A percentile compares a stretch with the other conserved stretches of the same genome.
phyloP scores from a whole-genome alignment of 2,797 vertebrate genomes.

The Microchirus variegatus region DNA sequence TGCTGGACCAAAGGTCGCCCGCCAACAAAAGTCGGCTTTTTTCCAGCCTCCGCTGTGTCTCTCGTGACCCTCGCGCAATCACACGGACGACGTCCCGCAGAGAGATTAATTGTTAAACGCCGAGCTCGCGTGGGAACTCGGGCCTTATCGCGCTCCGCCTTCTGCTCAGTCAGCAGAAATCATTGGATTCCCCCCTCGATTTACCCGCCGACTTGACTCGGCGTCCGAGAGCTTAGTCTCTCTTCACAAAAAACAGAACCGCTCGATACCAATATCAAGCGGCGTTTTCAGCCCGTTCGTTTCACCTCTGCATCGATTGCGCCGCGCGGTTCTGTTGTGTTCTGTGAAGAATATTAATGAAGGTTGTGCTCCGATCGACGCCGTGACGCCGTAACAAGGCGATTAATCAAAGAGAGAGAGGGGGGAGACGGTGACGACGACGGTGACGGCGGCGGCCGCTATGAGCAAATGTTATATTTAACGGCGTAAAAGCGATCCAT shows the following conservation, averaged over 20 bases:
- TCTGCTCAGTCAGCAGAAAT: constrained; percentile 70
- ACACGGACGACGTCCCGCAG: constrained; percentile 26
- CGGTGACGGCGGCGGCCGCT: too few species aligned
- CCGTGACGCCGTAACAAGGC: constrained; percentile 23
- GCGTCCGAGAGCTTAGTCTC: constrained; percentile 36
- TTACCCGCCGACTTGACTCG: constrained; percentile 57
- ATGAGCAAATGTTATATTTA: too few species aligned
- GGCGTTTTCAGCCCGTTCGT: constrained; percentile 29
- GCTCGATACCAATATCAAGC: constrained; percentile 43
- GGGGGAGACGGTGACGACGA: too few species aligned
- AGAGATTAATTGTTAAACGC: constrained; percentile 63
- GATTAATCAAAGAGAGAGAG: constrained; percentile 50
- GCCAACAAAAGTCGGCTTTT: background rate
- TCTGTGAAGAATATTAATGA: constrained; percentile 55
- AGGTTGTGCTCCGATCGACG: constrained; percentile 26
- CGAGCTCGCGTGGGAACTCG: constrained; percentile 36
- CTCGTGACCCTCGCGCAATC: constrained; percentile 18
- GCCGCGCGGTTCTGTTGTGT: too few species aligned
- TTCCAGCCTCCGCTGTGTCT: constrained; percentile 7
- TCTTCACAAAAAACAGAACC: constrained; percentile 20
- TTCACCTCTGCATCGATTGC: constrained; percentile 49
- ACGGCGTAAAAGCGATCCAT: constrained; percentile 3
- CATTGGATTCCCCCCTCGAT: constrained; percentile 62
- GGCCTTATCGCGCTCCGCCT: constrained; percentile 38
- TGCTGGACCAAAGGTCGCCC: background rate